phyloP scores from a whole-genome alignment of 1,140 invertebrate species.

The Apis dorsata region DNA sequence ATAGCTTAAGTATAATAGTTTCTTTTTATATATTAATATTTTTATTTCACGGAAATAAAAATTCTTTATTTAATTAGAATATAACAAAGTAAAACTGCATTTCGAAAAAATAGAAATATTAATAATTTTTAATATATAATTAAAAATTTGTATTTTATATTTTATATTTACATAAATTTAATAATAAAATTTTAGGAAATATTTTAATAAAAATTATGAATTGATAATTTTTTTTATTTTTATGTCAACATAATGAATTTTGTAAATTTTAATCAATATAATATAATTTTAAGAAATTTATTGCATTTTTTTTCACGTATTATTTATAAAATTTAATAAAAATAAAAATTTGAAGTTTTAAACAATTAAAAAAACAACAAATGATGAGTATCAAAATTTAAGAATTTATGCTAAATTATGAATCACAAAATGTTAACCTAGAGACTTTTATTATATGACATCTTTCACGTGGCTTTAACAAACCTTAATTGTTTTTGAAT shows the following conservation, averaged over 20 bases:
- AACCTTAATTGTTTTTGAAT: constrained; percentile 16
- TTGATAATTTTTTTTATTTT: background rate
- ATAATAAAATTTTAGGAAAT: background rate
- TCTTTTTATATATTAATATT: background rate
- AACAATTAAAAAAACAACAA: background rate
- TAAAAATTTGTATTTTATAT: background rate
- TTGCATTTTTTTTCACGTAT: background rate
- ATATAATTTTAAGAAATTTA: background rate
- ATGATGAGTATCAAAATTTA: background rate
- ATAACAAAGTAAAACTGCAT: background rate
- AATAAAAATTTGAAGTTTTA: background rate
- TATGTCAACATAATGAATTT: background rate
- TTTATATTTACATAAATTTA: background rate
- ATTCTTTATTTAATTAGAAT: background rate
- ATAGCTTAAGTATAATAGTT: background rate
- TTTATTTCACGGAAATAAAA: background rate
- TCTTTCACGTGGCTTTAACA: constrained; percentile 25
- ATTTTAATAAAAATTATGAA: background rate
- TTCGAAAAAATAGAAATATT: background rate
- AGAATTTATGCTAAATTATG: background rate
- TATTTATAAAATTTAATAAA: background rate
- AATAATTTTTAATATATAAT: background rate
- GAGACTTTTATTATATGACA: constrained; percentile 11
- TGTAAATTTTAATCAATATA: background rate
- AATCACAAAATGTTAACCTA: constrained; percentile 26